phyloP scores from a whole-genome alignment of 2,113 vertebrate species.

The Spea multiplicata region DNA sequence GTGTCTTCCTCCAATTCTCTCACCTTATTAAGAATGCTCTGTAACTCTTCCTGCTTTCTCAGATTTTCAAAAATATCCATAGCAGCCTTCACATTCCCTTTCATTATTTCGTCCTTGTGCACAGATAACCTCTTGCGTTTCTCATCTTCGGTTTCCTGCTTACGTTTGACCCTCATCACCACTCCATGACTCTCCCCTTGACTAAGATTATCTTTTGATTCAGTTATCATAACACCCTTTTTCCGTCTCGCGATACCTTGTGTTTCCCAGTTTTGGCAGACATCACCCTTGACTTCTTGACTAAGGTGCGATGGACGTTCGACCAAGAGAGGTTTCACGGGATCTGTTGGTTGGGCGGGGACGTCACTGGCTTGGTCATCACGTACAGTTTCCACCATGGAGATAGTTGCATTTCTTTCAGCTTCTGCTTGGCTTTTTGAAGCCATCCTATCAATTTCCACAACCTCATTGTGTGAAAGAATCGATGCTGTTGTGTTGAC shows the following conservation, averaged over 20 bases:
- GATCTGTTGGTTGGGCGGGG: background rate
- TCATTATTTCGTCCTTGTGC: constrained; percentile 87
- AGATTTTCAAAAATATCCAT: constrained; percentile 81
- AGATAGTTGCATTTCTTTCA: background rate
- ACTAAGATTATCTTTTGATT: constrained; percentile 40
- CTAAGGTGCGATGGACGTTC: constrained; percentile 21
- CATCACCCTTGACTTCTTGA: constrained; percentile 35
- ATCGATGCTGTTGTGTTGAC: constrained; percentile 49
- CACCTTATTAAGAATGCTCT: constrained; percentile 76
- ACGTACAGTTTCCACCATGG: background rate
- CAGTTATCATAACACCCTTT: constrained; percentile 46
- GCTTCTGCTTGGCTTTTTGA: background rate
- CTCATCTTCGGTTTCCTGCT: constrained; percentile 76
- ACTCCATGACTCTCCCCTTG: constrained; percentile 50
- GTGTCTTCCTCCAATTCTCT: constrained; percentile 83
- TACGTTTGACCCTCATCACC: constrained; percentile 72
- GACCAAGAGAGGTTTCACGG: constrained; percentile 4
- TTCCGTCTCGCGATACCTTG: constrained; percentile 53
- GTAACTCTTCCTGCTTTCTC: constrained; percentile 77
- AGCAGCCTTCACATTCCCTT: constrained; percentile 73
- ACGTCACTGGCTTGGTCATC: background rate
- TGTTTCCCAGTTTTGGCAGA: constrained; percentile 45
- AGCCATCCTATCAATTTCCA: constrained; percentile 39
- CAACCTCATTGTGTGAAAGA: constrained; percentile 56
- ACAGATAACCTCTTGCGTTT: constrained; percentile 78